Base-by-base conservation (phyloP, 2,888 invertebrate genomes). In the Drosophila leonis region DNA sequence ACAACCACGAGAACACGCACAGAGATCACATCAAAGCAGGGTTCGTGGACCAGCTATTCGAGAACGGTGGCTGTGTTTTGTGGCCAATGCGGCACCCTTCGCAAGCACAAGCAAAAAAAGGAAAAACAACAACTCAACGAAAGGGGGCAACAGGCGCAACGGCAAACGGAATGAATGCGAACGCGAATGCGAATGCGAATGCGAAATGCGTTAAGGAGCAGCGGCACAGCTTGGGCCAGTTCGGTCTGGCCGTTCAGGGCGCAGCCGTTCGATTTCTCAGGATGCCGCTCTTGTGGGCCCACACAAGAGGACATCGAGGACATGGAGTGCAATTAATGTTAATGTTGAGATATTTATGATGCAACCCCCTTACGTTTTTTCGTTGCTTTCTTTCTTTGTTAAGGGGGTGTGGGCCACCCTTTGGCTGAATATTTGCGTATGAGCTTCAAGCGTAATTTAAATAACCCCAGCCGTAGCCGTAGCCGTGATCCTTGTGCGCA, bases 301-400 rank as follows among this genome's bases (percentile, higher is more conserved):
- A 84, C 90, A 91, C 84, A 91, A 92, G 92, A 91, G 91, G 87
- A 90, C 92, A 90, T 91, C 84, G 91, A 91, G 91, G 88, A 90
- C 91, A 90, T 91, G 88, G 90, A 91, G 92, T 91, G 91, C 91
- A 92, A 92, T 91, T 91, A 90, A 87, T 90, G 91, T 92, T 91
- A 90, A 91, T 90, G 90, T 84, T 84, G 90, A 91, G 88, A 90
- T 85, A 90, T 89, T 90, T 88, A 85, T 88, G 90, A 90, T 84
- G 87, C 81, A 83, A 83, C 88, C 89, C 87, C 81, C 84, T 83
- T 79, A 27, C 12, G 15, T 18, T 27, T 24, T 7, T 7, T 7
- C 39, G 0, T 6, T n/a, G n/a, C n/a, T 41, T 12, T 12, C 35
- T 13, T 12, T 41, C 41, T 10, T 7, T 39, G 39, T 9, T 3